phyloP scores from a whole-genome alignment of 2,797 vertebrate genomes.

The Chelonia mydas region DNA sequence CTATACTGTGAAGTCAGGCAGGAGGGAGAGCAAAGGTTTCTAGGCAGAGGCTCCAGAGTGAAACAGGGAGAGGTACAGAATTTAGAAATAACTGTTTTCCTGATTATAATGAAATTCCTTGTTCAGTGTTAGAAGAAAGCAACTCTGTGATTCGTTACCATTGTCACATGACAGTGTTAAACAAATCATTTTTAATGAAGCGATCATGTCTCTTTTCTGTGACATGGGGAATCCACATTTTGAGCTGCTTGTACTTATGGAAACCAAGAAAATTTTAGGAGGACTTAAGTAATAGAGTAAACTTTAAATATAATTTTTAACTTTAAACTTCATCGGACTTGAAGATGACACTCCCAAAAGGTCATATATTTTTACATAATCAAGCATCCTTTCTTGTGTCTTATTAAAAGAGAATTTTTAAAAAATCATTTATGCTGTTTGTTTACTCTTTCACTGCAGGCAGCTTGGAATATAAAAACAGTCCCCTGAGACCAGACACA shows the following conservation, averaged over 20 bases:
- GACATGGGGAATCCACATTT: background rate
- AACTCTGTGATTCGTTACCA: background rate
- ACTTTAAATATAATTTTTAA: accelerated
- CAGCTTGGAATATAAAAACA: conserved; percentile 62
- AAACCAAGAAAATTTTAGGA: background rate
- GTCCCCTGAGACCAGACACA: conserved; percentile 56
- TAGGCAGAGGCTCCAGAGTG: background rate
- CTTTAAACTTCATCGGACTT: background rate
- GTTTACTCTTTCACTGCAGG: conserved; percentile 69
- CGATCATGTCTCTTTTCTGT: background rate
- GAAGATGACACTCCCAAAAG: background rate
- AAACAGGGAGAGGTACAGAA: background rate
- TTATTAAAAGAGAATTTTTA: background rate
- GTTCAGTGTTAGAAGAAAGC: accelerated
- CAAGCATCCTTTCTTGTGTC: background rate
- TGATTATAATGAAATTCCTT: accelerated
- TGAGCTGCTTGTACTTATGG: background rate
- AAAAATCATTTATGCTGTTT: conserved; percentile 63
- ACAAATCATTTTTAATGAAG: background rate
- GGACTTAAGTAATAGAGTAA: background rate
- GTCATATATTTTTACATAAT: background rate
- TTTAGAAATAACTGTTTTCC: background rate
- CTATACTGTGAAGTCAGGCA: background rate
- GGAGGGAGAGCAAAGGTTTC: background rate
- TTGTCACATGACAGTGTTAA: background rate